phyloP scores from a whole-genome alignment of 2,113 vertebrate species.

The Misgurnus mizolepis region DNA sequence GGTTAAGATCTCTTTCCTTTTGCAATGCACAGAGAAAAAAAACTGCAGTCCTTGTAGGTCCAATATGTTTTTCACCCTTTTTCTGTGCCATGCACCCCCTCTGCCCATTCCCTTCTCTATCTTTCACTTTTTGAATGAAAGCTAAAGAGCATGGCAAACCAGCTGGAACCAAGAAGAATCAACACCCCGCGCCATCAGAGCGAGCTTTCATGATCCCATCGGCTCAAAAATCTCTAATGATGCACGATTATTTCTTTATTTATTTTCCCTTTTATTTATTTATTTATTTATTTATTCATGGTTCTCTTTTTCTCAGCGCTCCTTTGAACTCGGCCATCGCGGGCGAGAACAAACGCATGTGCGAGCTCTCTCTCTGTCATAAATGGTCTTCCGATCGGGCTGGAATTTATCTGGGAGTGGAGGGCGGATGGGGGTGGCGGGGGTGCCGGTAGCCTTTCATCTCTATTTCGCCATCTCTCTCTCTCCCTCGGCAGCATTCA shows the following conservation, averaged over 20 bases:
- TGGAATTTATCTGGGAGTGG: constrained; percentile 59
- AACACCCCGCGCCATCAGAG: constrained; percentile 32
- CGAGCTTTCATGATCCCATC: constrained; percentile 26
- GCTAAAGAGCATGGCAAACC: constrained; percentile 50
- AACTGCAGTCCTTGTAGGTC: not conserved
- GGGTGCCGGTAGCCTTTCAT: constrained; percentile 64
- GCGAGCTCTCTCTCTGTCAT: constrained; percentile 45
- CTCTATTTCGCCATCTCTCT: constrained; percentile 29
- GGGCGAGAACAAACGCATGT: constrained; percentile 44
- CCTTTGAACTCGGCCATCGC: constrained; percentile 47
- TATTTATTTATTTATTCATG: constrained; percentile 47
- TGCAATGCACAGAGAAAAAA: not conserved
- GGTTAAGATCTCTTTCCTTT: constrained; percentile 35
- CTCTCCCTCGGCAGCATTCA: not conserved
- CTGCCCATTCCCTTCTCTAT: not conserved
- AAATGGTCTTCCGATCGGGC: constrained; percentile 54
- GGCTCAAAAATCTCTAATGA: constrained; percentile 48
- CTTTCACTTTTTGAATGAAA: constrained; percentile 38
- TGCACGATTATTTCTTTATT: constrained; percentile 52
- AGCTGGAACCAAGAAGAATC: constrained; percentile 51
- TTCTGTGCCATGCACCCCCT: not conserved
- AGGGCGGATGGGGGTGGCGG: constrained; percentile 32
- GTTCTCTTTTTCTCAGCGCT: not conserved
- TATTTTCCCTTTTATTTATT: constrained; percentile 49
- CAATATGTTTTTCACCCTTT: constrained; percentile 3